Evolutionary conservation across 2,113 vertebrate species (phyloP).

Genomic region (Equus przewalskii): DNA sequence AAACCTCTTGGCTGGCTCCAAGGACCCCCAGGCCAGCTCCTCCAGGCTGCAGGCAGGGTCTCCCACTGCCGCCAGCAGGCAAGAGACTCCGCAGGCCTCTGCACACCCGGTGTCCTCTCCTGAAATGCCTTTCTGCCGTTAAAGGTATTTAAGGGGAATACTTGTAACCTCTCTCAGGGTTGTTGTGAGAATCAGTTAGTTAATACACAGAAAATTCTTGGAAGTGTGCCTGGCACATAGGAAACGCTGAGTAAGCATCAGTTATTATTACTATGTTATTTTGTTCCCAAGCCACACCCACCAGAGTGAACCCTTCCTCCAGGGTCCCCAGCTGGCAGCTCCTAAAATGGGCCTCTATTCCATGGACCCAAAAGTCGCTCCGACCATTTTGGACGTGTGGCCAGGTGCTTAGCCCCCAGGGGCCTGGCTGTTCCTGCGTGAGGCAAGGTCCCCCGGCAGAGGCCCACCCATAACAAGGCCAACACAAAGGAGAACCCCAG

Average conservation of each 20-base stretch:
- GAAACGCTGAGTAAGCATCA: rapidly evolving
- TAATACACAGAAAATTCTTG: not conserved
- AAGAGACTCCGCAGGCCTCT: not conserved
- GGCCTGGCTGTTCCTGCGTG: not conserved
- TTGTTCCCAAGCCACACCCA: not conserved
- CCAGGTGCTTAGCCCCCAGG: not conserved
- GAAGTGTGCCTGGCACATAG: rapidly evolving
- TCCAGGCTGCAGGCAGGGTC: rapidly evolving
- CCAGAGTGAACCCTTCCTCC: not conserved
- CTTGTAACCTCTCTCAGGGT: not conserved
- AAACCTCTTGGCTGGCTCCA: not conserved
- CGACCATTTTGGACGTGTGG: rapidly evolving
- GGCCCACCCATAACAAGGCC: rapidly evolving
- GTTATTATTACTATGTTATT: rapidly evolving
- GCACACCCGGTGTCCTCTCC: not conserved
- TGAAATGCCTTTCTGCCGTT: not conserved
- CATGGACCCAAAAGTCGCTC: not conserved
- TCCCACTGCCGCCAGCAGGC: rapidly evolving
- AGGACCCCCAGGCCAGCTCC: not conserved
- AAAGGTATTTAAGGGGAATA: not conserved
- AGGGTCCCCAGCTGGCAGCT: not conserved
- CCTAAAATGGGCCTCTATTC: not conserved
- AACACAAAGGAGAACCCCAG: not conserved
- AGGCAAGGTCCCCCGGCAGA: not conserved
- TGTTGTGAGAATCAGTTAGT: rapidly evolving